Evolutionary conservation across 2,113 vertebrate species (phyloP).

Genomic region (Acinonyx jubatus): DNA sequence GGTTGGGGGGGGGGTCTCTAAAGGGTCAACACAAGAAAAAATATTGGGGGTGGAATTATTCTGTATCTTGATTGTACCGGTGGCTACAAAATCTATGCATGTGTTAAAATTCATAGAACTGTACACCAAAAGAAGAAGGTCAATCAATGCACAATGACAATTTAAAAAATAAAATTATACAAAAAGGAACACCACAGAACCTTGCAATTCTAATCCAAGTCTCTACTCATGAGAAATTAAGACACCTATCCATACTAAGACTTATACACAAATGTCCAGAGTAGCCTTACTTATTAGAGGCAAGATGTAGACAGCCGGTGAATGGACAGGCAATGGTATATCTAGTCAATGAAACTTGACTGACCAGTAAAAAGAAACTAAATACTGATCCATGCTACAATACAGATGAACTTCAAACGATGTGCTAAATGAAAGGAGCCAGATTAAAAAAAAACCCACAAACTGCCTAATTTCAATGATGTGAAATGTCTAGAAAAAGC

Average conservation of each 20-base stretch:
- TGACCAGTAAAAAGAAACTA: not conserved
- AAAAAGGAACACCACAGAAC: not conserved
- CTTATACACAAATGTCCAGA: not conserved
- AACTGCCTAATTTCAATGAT: not conserved
- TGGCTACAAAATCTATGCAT: not conserved
- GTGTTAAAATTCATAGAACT: not conserved
- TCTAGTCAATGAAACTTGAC: not conserved
- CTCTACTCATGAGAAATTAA: not conserved
- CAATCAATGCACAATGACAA: constrained; percentile 3
- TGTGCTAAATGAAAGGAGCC: not conserved
- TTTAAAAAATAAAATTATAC: not conserved
- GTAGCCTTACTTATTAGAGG: not conserved
- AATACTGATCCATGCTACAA: not conserved
- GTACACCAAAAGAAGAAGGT: not conserved
- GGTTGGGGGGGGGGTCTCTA: not conserved
- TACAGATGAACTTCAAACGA: not conserved
- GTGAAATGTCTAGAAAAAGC: not conserved
- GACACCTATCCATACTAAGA: not conserved
- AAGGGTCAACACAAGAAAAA: not conserved
- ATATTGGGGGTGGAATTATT: not conserved
- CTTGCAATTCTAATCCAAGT: not conserved
- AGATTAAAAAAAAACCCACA: not conserved
- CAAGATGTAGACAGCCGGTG: not conserved
- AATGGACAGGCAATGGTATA: not conserved
- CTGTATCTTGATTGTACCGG: not conserved